Evolutionary conservation across 2,113 vertebrate species (phyloP).

Genomic region (Passerina amoena): DNA sequence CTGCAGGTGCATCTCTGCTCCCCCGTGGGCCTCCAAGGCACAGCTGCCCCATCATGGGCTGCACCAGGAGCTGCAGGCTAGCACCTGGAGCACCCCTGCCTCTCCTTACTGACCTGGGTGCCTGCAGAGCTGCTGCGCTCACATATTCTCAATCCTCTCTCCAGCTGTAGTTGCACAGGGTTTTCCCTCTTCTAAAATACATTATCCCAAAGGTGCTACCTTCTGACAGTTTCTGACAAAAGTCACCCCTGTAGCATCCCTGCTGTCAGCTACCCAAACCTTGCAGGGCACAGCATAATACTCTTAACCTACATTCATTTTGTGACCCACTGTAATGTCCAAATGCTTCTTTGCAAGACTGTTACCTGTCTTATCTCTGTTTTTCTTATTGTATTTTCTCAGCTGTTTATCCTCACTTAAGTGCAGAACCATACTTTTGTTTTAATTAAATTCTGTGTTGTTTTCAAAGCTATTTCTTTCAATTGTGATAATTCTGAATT

Average conservation of each 20-base stretch:
- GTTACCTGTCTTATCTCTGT: not conserved
- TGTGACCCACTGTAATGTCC: not conserved
- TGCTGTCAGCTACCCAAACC: not conserved
- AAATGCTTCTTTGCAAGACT: not conserved
- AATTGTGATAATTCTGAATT: slow-evolving; percentile 29
- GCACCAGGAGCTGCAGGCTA: not conserved
- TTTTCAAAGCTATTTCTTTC: not conserved
- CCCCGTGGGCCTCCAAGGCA: not conserved
- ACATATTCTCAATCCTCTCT: not conserved
- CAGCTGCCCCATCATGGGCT: not conserved
- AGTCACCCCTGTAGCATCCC: not conserved
- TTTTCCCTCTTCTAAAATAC: not conserved
- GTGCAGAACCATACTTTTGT: not conserved
- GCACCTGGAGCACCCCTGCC: not conserved
- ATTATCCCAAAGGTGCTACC: not conserved
- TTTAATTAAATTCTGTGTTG: not conserved
- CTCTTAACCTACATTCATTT: not conserved
- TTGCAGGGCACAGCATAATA: not conserved
- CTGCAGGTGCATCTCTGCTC: not conserved
- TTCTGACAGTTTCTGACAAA: not conserved
- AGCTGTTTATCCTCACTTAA: not conserved
- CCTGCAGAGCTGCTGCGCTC: not conserved
- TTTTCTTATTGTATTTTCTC: not conserved
- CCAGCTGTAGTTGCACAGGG: not conserved
- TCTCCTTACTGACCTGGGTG: not conserved